phyloP scores from a whole-genome alignment of 1,140 invertebrate genomes.

The Chelonus insularis region DNA sequence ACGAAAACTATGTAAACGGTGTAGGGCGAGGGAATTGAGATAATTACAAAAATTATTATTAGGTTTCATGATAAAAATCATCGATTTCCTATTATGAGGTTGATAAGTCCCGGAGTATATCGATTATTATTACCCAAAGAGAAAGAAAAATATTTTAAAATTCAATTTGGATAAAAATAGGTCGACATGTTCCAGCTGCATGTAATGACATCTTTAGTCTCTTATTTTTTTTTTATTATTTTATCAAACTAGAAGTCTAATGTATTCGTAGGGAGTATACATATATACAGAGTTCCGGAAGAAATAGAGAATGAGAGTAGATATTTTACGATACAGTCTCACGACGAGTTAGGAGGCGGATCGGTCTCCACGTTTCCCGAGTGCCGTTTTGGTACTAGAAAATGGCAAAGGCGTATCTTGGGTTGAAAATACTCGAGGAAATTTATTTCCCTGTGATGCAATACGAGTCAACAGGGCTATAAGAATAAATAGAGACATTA shows the following conservation, averaged over 20 bases:
- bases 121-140: too few relatives aligned
- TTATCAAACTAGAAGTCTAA: not conserved
- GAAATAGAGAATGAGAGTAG: not conserved
- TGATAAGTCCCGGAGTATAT: too few relatives aligned
- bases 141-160: too few relatives aligned
- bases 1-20: too few relatives aligned
- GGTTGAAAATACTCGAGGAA: not conserved
- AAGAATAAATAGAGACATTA: not conserved
- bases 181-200: too few relatives aligned
- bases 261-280: not conserved
- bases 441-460: not conserved
- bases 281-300: not conserved
- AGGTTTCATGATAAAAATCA: too few relatives aligned
- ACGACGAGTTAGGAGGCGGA: conserved; percentile 13
- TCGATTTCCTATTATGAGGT: too few relatives aligned
- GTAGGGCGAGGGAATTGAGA: too few relatives aligned
- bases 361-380: not conserved
- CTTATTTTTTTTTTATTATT: not conserved
- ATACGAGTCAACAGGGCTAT: not conserved
- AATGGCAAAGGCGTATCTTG: conserved; percentile 1
- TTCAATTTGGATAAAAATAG: too few relatives aligned
- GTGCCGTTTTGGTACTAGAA: not conserved
- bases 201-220: too few relatives aligned
- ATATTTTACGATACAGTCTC: conserved; percentile 22
- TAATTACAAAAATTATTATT: too few relatives aligned